Base-by-base conservation (phyloP, 2,797 vertebrate species). In the Antrozous pallidus region DNA sequence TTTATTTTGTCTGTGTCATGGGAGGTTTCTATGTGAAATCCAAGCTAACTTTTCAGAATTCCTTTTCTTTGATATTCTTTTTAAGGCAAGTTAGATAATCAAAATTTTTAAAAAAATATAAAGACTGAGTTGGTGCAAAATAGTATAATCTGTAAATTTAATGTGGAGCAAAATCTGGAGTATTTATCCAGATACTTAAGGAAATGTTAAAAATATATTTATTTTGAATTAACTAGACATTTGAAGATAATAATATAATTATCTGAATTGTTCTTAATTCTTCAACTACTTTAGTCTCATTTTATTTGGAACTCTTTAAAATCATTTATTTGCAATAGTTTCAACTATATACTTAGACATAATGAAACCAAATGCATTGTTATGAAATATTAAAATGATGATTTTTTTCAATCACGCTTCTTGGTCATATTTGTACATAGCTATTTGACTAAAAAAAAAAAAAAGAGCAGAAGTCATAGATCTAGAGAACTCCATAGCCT, bases 301-400 rank as follows among this genome's bases (percentile, higher is more conserved):
- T 92, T 74, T 84, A 22, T 88, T 91, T 83, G 13, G 11, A 88
- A 63, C 1, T 4, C 45, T 78, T 94, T 61, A 82, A 79, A 94
- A 89, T 79, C 5, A 90, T 79, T 65, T 61, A 24, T 83, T 11
- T 81, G 38, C 5, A 94, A 40, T 91, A 77, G 77, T 88, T 81
- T 78, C 45, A 94, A 70, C 56, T 69, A 26, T 17, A 78, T 42
- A 58, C 16, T n/a, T 78, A 85, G 42, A 79, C 8, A 83, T 49
- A 89, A 71, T 73, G 14, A 92, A 95, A 38, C 56, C 38, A 80
- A 47, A 51, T 86, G 6, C 16, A 65, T 85, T 80, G 26, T 82
- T 73, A 88, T 89, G 36, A 94, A 94, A 93, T 89, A 45, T 75
- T 88, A 90, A 96, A 95, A 40, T 84, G 56, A 75, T 49, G 13